These are phyloP conservation scores for Alauda arvensis DNA, from an alignment of 2,797 vertebrate species.

Conservation along the genomic window DNA sequence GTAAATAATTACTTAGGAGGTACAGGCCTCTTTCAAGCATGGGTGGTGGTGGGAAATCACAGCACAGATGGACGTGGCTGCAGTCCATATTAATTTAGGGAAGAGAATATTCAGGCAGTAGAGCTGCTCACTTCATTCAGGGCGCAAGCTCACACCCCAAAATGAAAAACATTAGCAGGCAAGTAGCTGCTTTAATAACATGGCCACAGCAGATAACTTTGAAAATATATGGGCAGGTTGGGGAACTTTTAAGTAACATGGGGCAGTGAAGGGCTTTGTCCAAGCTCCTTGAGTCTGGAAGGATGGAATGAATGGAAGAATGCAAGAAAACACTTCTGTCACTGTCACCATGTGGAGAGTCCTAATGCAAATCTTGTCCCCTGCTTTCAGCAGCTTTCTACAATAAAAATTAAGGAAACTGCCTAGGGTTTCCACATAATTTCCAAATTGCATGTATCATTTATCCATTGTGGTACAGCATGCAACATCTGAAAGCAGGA, in stretches of 20 bases:
- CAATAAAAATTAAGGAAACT: background rate
- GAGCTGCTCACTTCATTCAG: slow-evolving; percentile 57
- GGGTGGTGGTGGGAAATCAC: slow-evolving; percentile 7
- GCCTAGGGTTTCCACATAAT: background rate
- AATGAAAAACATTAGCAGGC: background rate
- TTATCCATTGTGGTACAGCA: background rate
- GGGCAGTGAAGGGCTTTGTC: background rate
- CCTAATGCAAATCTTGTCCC: background rate
- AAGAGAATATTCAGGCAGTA: slow-evolving; percentile 34
- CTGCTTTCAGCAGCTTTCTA: background rate
- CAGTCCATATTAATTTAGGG: slow-evolving; percentile 35
- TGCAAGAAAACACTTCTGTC: background rate
- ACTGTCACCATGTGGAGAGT: background rate
- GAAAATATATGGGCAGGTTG: background rate
- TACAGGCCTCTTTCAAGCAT: slow-evolving; percentile 3
- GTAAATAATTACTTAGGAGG: slow-evolving; percentile 49
- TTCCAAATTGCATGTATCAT: background rate
- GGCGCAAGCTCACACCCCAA: background rate
- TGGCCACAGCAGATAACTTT: background rate
- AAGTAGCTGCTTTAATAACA: background rate
- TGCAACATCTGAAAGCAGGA: background rate
- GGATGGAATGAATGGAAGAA: too few species aligned
- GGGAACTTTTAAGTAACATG: background rate
- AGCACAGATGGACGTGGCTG: slow-evolving; percentile 39
- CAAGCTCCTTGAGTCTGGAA: background rate